phyloP scores from a whole-genome alignment of 2,797 vertebrate species.

The Carcharodon carcharias region DNA sequence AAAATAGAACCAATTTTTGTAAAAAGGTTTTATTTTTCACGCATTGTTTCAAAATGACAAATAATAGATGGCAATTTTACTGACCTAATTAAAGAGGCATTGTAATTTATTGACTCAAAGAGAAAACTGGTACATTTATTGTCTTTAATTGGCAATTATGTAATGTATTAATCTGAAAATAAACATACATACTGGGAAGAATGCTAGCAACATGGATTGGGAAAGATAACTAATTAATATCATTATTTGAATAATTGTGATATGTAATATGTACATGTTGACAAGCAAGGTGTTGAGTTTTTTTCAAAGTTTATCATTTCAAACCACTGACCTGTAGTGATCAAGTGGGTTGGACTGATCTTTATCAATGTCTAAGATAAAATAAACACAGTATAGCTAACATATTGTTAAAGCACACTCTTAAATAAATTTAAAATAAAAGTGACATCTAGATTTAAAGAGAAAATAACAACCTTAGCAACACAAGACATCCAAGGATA shows the following conservation, averaged over 20 bases:
- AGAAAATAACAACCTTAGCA: neutral
- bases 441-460: neutral
- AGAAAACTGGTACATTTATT: neutral
- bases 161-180: neutral
- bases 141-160: neutral
- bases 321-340: too few species aligned
- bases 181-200: too few species aligned
- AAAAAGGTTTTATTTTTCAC: neutral
- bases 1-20: neutral
- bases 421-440: neutral
- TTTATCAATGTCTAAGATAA: neutral
- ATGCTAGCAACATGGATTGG: too few species aligned
- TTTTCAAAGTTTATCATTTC: too few species aligned
- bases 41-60: neutral
- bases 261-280: too few species aligned
- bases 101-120: neutral
- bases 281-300: too few species aligned
- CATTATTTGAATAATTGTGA: too few species aligned
- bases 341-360: neutral
- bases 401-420: neutral
- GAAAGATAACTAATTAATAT: too few species aligned
- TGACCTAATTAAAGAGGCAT: neutral
- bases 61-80: neutral
- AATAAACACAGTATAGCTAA: neutral
- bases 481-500: neutral